Conservation (phyloP, 2,113 vertebrate genomes). For the Mesitornis unicolor region DNA sequence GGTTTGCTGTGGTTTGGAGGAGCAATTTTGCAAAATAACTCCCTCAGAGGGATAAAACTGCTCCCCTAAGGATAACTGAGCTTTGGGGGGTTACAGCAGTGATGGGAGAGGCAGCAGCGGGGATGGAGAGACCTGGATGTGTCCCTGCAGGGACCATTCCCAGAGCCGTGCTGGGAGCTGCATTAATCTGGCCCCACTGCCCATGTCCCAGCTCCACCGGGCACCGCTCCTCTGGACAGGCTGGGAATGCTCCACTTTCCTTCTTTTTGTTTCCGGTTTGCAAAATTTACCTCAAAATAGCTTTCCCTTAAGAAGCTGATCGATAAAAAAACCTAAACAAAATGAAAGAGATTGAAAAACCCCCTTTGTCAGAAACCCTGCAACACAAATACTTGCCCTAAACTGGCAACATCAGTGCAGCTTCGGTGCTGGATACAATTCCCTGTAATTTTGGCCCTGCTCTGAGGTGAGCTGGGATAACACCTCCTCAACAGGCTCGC, state of each 20-base stretch:
- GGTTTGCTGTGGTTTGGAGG: not conserved
- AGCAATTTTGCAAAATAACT: not conserved
- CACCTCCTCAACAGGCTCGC: not conserved
- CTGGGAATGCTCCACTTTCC: not conserved
- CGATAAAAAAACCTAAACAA: fast-evolving
- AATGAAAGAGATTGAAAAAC: not conserved
- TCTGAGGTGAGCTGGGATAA: not conserved
- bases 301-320: not conserved
- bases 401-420: not conserved
- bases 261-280: not conserved
- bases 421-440: not conserved
- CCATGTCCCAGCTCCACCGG: not conserved
- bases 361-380: not conserved
- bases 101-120: not conserved
- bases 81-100: not conserved
- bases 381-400: not conserved
- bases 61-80: not conserved
- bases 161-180: not conserved
- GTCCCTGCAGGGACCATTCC: not conserved
- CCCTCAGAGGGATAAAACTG: not conserved
- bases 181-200: not conserved
- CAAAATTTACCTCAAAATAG: not conserved
- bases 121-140: not conserved
- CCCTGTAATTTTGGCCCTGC: not conserved
- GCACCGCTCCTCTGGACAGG: not conserved